Conservation (phyloP, 2,888 invertebrate genomes). For the Bedellia somnulentella region DNA sequence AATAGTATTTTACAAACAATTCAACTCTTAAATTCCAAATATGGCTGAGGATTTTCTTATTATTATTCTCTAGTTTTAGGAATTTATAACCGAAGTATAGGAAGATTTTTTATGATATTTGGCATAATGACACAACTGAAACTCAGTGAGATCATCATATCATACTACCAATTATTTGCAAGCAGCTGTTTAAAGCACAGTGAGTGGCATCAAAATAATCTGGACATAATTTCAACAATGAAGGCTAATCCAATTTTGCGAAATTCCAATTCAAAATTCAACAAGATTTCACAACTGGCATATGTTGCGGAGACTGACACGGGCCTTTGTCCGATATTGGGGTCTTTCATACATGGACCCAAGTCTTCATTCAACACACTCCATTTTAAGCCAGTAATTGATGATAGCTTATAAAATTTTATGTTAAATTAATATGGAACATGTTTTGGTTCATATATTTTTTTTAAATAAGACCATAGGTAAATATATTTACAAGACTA, state of each 20-base stretch:
- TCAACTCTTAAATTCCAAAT: too few species aligned
- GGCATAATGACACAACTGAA: too few species aligned
- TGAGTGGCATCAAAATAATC: constrained; percentile 27
- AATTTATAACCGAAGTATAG: too few species aligned
- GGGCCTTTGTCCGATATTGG: constrained; percentile 28
- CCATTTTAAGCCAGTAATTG: constrained; percentile 32
- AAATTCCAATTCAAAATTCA: constrained; percentile 19
- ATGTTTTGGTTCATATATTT: background rate
- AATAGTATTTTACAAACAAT: too few species aligned
- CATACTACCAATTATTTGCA: too few species aligned
- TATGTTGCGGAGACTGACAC: constrained; percentile 31
- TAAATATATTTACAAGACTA: too few species aligned
- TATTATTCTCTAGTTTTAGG: too few species aligned
- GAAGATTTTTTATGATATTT: too few species aligned
- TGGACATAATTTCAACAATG: constrained; percentile 28
- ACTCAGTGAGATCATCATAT: too few species aligned
- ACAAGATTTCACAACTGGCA: constrained; percentile 21
- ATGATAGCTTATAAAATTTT: constrained; percentile 35
- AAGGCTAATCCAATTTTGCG: constrained; percentile 49
- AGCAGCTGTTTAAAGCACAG: too few species aligned
- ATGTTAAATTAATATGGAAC: constrained; percentile 16
- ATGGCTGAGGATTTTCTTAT: too few species aligned
- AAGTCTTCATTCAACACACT: constrained; percentile 18
- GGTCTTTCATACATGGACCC: constrained; percentile 30
- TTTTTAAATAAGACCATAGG: too few species aligned